Base-by-base conservation (phyloP, 2,797 vertebrate genomes). In the Ctenopoma kingsleyae region DNA sequence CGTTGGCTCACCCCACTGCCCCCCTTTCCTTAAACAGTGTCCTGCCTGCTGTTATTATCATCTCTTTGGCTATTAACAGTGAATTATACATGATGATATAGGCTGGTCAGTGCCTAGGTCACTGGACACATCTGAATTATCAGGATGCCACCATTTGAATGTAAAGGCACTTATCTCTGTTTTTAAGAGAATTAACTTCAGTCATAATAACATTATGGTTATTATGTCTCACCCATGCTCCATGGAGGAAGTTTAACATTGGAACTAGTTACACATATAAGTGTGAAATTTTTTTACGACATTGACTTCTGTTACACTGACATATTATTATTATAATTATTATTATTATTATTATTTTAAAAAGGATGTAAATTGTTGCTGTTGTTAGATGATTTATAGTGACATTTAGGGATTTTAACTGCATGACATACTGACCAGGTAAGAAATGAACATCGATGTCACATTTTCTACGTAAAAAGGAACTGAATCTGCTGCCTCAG, bases 1-100 rank as follows among this genome's bases (percentile, higher is more conserved):
- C 22, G 56, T 19, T 9, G 1, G 63, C 59, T 12, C 48, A 35
- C 36, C 41, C 44, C 20, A 13, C 56, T 44, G 19, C 12, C 65
- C 72, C 8, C 16, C 23, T 40, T 53, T 76, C 67, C 51, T 47
- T 58, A 22, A 66, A 62, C 62, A 69, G 71, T 25, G 47, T 57
- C 46, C 11, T 2, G 65, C 63, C 67, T 44, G 57, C 74, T 55
- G 54, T 74, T 82, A 78, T 83, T 62, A 75, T 67, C 48, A 62
- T 43, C 49, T 71, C 27, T 78, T 70, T 81, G 62, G 62, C 46
- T 64, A 66, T 67, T 66, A 82, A 76, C 58, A 57, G 65, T 84
- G 66, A 85, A 85, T 88, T 78, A 80, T 82, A 78, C 60, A 83
- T 89, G 54, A 72, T 64, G 62, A 67, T 67, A 70, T 72, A 67